Evolutionary conservation across 1,140 invertebrate species (phyloP), one percentile per base, ranked within the genome.

Genomic region (Colletes latitarsis): DNA sequence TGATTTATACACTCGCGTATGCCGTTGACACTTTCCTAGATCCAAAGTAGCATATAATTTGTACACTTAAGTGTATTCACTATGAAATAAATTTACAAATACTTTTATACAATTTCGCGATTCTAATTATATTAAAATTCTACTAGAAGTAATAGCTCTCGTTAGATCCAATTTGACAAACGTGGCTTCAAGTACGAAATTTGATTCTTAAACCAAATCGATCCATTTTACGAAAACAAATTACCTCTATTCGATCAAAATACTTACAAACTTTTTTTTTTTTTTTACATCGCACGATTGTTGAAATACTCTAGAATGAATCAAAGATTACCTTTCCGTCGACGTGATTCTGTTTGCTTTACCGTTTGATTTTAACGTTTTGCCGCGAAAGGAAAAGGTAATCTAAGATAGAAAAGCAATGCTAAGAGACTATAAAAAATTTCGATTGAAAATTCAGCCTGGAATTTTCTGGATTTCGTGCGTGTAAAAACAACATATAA

Each of bases 71-170:
- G 60, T 84, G 72, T 78, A 81, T 77, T 41, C 64, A 49, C 58
- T 82, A 81, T 82, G 66, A 88, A 82, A 81, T 76, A 75, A 86
- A 88, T 88, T 74, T 88, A 88, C 84, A 88, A 82, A 79, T 67
- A 63, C 68, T 80, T 88, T 81, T 88, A 81, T 86, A 88, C 84
- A 88, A 82, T 66, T 85, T 12, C n/a, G 43, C 46, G 41, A 71
- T 75, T 81, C 49, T 73, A 82, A 81, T 85, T 81, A 85, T 55
- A 84, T 84, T 75, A 80, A 57, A 74, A 66, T 80, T 83, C 74
- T 67, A 75, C 72, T 64, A 77, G 70, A 64, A 46, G 46, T 62
- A 82, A 73, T 60, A 85, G 75, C 14, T 46, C 76, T 62, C 19
- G 41, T 77, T 62, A 68, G n/a, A 80, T 80, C 14, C 41, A 66